Percentiles rank a stretch among this genome's conserved stretches.
Conservation (phyloP, 2,888 invertebrate genomes). For the Eupithecia inturbata region DNA sequence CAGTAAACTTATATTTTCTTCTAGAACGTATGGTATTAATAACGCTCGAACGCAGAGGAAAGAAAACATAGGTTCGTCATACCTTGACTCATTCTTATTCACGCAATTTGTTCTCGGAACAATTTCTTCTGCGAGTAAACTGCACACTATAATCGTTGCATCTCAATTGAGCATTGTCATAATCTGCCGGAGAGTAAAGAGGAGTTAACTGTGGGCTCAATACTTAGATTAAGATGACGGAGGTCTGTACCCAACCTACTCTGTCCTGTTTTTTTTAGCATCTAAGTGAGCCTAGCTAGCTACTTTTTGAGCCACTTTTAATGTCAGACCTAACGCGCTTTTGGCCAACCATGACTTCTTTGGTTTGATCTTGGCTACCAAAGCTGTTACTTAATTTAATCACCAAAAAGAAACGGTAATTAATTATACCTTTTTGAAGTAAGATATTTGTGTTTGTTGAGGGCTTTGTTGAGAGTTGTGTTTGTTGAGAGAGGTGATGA, state of each 20-base stretch:
- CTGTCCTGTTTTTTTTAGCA: neutral
- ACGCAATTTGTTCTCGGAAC: constrained; percentile 28
- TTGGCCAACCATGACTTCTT: neutral
- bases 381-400: neutral
- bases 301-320: neutral
- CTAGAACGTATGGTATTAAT: neutral
- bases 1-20: neutral
- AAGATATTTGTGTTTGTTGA: too few relatives aligned
- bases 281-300: neutral
- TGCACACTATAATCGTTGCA: constrained; percentile 37
- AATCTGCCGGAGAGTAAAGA: constrained; percentile 30
- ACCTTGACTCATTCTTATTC: constrained; percentile 6
- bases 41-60: neutral
- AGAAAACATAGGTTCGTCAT: neutral
- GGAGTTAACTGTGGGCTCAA: neutral
- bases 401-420: too few relatives aligned
- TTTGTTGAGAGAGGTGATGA: too few relatives aligned
- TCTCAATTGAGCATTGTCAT: constrained; percentile 42
- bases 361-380: neutral
- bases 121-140: constrained; percentile 29
- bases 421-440: too few relatives aligned
- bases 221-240: neutral
- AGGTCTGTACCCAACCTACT: too few relatives aligned
- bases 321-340: neutral
- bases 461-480: too few relatives aligned